A percentile compares a stretch with the other conserved stretches of the same genome.
These are phyloP conservation scores for Gadopsis bispinosus DNA, from an alignment of 2,797 vertebrate genomes.

Conservation along the genomic window DNA sequence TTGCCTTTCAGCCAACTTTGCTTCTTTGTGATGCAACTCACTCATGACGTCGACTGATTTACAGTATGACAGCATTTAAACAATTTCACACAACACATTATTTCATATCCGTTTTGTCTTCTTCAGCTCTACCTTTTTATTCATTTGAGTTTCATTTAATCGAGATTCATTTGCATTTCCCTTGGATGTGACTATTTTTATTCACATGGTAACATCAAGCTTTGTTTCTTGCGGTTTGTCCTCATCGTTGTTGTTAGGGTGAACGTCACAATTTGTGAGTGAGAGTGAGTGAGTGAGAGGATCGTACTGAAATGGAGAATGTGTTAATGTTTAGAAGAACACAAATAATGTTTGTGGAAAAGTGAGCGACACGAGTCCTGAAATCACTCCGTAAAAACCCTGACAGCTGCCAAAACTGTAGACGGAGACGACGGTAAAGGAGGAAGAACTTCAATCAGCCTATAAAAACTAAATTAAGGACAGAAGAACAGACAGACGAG, in stretches of 20 bases:
- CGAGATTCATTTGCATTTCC: not conserved
- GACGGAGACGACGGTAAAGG: conserved; percentile 20
- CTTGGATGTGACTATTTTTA: conserved; percentile 1
- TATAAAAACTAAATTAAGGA: conserved; percentile 11
- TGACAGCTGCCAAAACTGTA: conserved; percentile 28
- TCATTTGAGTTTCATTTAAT: not conserved
- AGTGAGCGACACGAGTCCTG: conserved; percentile 1
- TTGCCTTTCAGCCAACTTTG: not conserved
- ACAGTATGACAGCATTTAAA: not conserved
- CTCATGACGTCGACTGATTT: not conserved
- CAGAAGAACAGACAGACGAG: conserved; percentile 9
- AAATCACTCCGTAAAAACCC: conserved; percentile 37
- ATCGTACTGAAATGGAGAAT: not conserved
- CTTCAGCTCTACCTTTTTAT: not conserved
- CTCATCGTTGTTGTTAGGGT: not conserved
- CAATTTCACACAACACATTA: not conserved
- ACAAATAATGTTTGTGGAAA: not conserved
- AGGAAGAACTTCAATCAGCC: conserved; percentile 20
- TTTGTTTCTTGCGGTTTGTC: not conserved
- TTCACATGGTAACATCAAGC: not conserved
- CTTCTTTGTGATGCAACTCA: not conserved
- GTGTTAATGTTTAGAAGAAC: not conserved
- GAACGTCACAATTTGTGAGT: not conserved
- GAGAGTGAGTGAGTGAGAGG: not conserved
- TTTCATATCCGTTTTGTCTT: not conserved